phyloP scores from a whole-genome alignment of 1,140 invertebrate species.

The Pteromalus puparum region DNA sequence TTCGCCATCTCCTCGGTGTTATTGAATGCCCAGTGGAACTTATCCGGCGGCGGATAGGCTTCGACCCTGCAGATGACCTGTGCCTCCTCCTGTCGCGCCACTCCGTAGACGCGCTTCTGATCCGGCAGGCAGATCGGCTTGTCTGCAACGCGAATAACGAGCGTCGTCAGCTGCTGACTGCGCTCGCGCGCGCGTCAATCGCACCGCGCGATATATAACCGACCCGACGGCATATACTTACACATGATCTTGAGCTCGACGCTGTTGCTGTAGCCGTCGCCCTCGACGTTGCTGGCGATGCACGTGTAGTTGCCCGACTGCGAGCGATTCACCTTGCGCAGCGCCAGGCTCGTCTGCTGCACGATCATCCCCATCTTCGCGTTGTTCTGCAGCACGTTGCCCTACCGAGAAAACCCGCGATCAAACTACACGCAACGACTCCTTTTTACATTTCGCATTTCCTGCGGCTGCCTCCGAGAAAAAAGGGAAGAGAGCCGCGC shows the following conservation, averaged over 20 bases:
- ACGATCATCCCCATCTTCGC: constrained; percentile 88
- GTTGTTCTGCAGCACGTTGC: constrained; percentile 87
- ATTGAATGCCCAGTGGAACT: constrained; percentile 93
- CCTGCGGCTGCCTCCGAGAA: neutral
- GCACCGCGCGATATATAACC: too few relatives aligned
- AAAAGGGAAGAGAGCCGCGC: neutral
- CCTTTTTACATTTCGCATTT: neutral
- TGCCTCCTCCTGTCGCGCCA: constrained; percentile 88
- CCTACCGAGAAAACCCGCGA: constrained; percentile 78
- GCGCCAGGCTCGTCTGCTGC: constrained; percentile 85
- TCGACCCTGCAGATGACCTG: constrained; percentile 90
- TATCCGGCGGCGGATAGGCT: constrained; percentile 87
- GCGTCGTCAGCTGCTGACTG: neutral
- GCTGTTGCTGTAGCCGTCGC: constrained; percentile 87
- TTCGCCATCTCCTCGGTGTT: constrained; percentile 89
- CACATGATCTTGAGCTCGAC: constrained; percentile 92
- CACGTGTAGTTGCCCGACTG: constrained; percentile 92
- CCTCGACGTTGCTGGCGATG: constrained; percentile 91
- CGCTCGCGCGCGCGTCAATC: neutral
- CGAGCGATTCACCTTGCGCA: constrained; percentile 84
- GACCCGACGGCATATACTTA: constrained; percentile 81
- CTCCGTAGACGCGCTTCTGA: constrained; percentile 88
- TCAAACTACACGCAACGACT: too few relatives aligned
- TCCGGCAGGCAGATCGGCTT: constrained; percentile 88
- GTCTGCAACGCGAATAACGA: constrained; percentile 78